Conservation (phyloP, 2,113 vertebrate genomes). For the Daubentonia madagascariensis region DNA sequence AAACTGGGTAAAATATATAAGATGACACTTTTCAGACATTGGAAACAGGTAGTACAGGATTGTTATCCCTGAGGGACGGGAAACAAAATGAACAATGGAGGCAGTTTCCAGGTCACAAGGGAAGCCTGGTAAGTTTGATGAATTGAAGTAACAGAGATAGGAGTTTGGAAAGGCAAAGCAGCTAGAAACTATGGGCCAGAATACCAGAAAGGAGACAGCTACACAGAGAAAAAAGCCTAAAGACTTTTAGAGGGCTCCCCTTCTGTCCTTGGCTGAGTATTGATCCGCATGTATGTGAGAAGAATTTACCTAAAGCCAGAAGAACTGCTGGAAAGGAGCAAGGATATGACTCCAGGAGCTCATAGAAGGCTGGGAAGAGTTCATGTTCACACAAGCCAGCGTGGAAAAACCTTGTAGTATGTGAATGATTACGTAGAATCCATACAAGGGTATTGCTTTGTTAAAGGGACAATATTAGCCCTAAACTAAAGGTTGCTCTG, state of each 20-base stretch:
- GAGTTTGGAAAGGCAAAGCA: background rate
- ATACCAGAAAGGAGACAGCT: background rate
- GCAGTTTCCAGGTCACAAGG: background rate
- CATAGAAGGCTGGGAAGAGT: background rate
- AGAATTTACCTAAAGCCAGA: background rate
- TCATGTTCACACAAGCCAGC: background rate
- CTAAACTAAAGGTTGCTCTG: background rate
- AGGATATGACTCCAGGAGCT: background rate
- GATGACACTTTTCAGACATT: background rate
- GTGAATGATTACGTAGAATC: background rate
- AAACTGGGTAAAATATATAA: background rate
- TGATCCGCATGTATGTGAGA: background rate
- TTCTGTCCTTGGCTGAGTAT: background rate
- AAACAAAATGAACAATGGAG: background rate
- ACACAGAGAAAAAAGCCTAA: background rate
- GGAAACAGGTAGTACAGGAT: background rate
- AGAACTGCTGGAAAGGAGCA: background rate
- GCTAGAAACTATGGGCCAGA: background rate
- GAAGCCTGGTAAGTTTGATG: background rate
- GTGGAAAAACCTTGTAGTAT: background rate
- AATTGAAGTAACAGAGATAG: background rate
- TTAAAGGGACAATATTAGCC: background rate
- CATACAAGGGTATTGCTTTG: background rate
- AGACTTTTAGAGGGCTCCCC: background rate
- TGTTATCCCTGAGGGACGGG: background rate